phyloP scores from a whole-genome alignment of 2,797 vertebrate genomes.

The Hybognathus amarus region DNA sequence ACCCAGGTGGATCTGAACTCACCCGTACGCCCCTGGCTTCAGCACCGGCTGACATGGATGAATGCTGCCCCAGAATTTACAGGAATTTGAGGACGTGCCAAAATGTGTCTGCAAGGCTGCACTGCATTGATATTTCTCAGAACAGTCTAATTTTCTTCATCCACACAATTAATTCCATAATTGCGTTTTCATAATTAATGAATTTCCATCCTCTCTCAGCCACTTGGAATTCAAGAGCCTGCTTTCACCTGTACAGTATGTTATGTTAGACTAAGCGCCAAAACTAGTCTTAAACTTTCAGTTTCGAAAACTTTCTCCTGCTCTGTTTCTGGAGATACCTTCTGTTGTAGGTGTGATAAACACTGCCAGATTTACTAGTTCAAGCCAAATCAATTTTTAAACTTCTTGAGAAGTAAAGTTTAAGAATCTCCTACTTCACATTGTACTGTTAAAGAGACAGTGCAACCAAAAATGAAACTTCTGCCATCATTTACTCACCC shows the following conservation, averaged over 20 bases:
- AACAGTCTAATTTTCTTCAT: background rate
- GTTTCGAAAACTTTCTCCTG: background rate
- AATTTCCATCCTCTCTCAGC: background rate
- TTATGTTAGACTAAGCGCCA: background rate
- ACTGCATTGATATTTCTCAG: slow-evolving; percentile 19
- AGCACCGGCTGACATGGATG: background rate
- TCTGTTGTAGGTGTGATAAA: background rate
- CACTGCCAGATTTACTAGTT: background rate
- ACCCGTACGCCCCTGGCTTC: background rate
- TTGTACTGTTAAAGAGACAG: background rate
- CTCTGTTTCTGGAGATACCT: background rate
- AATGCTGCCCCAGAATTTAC: background rate
- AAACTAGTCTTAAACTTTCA: background rate
- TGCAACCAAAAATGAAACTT: background rate
- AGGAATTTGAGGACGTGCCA: background rate
- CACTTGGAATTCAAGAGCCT: background rate
- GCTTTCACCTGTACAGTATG: background rate
- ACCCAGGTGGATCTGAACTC: background rate
- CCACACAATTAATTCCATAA: background rate
- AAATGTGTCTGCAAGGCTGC: background rate
- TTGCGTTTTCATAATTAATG: background rate
- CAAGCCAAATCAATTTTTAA: background rate
- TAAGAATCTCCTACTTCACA: background rate
- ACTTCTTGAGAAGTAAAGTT: background rate
- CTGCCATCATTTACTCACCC: no score